Evolutionary conservation across 2,888 invertebrate species (phyloP), one percentile per base, ranked within the genome.

Genomic region (Hyposoter didymator): DNA sequence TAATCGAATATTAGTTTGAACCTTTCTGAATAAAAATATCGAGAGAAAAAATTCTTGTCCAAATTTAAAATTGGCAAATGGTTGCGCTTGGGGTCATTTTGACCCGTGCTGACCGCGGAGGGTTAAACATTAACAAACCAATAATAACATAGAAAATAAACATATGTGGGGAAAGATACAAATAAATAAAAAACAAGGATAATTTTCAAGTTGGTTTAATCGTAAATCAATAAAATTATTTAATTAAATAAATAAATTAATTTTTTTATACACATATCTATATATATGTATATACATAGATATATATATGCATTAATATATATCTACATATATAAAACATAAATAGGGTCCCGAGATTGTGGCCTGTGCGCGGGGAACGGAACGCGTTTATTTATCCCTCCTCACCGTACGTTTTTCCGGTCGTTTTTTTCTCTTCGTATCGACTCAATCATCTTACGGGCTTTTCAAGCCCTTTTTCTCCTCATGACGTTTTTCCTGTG

Each of bases 241-340:
- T 90, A 93, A 92, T 93, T 93, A 93, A 93, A 93, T 93, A 93
- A 93, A 93, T 93, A 93, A 93, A 93, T 93, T 93, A 93, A 92
- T 92, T 92, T 92, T 93, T 90, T 89, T 90, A 91, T 90, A 90
- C 90, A 90, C 88, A 89, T 86, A 81, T 87, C 55, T 82, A 87
- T 85, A 84, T 86, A 83, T 79, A 84, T 82, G 86, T 86, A 90
- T 55, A 59, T 73, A 39, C 82, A 85, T 85, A 86, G 85, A 79
- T 82, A 78, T 69, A 64, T 82, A 82, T 82, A 78, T 73, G 72
- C 75, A 82, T 87, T 86, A 83, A 88, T 87, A 89, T 39, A 92
- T 92, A 91, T 39, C 39, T 39, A 39, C 39, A 8, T 39, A 93
- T 93, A 93, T 92, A 93, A 93, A 93, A 93, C 92, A 93, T 92